Conservation (phyloP, 2,888 invertebrate genomes). For the Tuta absoluta region DNA sequence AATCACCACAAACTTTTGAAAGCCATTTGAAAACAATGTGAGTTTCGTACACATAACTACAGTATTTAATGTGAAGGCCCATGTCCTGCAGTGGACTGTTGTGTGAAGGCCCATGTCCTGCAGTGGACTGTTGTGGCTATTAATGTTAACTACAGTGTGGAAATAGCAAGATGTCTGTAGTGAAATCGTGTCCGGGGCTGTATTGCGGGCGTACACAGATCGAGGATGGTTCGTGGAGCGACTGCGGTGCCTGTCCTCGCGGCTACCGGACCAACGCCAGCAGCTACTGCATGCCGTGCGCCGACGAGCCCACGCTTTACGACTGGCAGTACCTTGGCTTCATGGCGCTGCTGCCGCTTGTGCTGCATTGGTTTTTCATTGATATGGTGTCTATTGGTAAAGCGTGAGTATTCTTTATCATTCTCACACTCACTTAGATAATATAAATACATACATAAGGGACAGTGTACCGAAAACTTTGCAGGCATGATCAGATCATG, state of each 20-base stretch:
- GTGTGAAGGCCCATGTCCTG: no score
- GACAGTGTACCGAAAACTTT: no score
- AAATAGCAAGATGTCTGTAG: conserved; percentile 52
- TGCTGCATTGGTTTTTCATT: conserved; percentile 96
- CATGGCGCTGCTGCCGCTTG: conserved; percentile 93
- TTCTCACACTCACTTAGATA: neutral
- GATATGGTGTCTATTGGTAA: conserved; percentile 89
- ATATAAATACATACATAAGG: no score
- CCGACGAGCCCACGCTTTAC: conserved; percentile 88
- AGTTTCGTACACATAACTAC: neutral
- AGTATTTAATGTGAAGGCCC: no score
- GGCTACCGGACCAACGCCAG: conserved; percentile 88
- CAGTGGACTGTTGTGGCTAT: no score
- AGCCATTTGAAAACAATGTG: neutral
- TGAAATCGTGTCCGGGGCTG: conserved; percentile 87
- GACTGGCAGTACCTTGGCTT: conserved; percentile 97
- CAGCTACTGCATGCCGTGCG: conserved; percentile 89
- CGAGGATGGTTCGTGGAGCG: conserved; percentile 85
- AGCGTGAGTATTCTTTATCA: conserved; percentile 72
- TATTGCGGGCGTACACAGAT: conserved; percentile 89
- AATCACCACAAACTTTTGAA: neutral
- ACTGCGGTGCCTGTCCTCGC: conserved; percentile 92
- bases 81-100: no score
- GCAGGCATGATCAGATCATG: no score
- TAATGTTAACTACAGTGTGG: neutral